These are phyloP conservation scores for Erpetoichthys calabaricus DNA, from an alignment of 2,797 vertebrate species.

Conservation along the genomic window DNA sequence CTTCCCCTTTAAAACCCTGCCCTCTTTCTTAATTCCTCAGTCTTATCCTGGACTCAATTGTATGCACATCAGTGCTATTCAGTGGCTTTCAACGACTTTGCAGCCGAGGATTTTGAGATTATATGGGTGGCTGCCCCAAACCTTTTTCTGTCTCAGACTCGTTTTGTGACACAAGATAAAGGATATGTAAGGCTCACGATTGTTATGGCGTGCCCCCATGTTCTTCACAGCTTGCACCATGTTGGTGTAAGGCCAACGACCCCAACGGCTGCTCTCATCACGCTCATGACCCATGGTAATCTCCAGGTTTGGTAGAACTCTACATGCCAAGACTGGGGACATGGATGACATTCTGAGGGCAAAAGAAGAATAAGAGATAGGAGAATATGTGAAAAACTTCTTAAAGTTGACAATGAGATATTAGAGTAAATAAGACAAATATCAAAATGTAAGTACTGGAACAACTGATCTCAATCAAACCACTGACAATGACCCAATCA, in stretches of 20 bases:
- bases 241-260: conserved; percentile 46
- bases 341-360: conserved; percentile 41
- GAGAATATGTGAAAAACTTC: neutral
- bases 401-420: too few relatives aligned
- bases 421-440: too few relatives aligned
- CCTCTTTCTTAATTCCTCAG: too few relatives aligned
- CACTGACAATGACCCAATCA: neutral
- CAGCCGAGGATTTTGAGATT: too few relatives aligned
- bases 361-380: neutral
- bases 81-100: too few relatives aligned
- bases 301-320: conserved; percentile 43
- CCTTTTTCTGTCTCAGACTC: too few relatives aligned
- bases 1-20: too few relatives aligned
- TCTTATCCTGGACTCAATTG: too few relatives aligned
- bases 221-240: conserved; percentile 47
- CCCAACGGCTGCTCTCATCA: conserved; percentile 48
- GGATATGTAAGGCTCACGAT: conserved; percentile 51
- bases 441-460: neutral
- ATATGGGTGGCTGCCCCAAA: too few relatives aligned
- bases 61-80: too few relatives aligned
- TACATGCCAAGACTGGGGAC: conserved; percentile 47
- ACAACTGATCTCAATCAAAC: neutral
- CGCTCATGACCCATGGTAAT: conserved; percentile 52
- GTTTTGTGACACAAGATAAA: conserved; percentile 17
- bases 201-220: conserved; percentile 47